Percentiles rank a stretch among this genome's conserved stretches.
These are phyloP conservation scores for Phlogophora meticulosa DNA, from an alignment of 2,888 invertebrate species.

Conservation along the genomic window DNA sequence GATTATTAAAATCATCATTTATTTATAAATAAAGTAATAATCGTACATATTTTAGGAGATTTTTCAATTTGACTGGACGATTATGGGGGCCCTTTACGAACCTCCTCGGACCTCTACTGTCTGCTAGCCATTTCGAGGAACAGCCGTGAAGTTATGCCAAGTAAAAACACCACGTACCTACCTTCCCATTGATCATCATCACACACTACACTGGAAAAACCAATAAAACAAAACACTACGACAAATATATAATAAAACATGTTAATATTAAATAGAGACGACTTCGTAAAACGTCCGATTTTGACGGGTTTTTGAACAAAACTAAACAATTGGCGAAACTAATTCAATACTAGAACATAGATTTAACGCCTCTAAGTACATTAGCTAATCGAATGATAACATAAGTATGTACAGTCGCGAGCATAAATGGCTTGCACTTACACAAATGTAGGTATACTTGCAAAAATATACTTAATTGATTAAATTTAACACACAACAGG, in stretches of 20 bases:
- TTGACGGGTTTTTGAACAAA: neutral
- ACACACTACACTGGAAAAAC: neutral
- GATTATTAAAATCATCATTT: too few species aligned
- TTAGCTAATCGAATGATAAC: conserved; percentile 6
- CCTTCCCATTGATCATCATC: neutral
- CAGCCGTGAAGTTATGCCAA: too few species aligned
- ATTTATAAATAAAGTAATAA: too few species aligned
- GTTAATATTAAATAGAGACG: neutral
- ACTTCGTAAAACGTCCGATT: neutral
- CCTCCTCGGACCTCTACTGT: too few species aligned
- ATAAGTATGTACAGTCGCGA: neutral
- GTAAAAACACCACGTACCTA: conserved; percentile 10
- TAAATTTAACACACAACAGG: too few species aligned
- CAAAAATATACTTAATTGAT: too few species aligned
- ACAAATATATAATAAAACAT: conserved; percentile 16
- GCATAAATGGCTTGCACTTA: too few species aligned
- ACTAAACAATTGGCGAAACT: conserved; percentile 11
- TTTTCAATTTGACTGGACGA: too few species aligned
- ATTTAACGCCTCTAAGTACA: neutral
- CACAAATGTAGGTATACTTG: too few species aligned
- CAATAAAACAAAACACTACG: neutral
- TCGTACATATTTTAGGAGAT: too few species aligned
- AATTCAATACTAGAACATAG: neutral
- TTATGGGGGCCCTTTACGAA: too few species aligned
- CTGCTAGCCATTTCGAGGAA: too few species aligned